A percentile compares a stretch with the other conserved stretches of the same genome.
Evolutionary conservation across 2,797 vertebrate genomes (phyloP).

Genomic region (Phrynocephalus vlangalii): DNA sequence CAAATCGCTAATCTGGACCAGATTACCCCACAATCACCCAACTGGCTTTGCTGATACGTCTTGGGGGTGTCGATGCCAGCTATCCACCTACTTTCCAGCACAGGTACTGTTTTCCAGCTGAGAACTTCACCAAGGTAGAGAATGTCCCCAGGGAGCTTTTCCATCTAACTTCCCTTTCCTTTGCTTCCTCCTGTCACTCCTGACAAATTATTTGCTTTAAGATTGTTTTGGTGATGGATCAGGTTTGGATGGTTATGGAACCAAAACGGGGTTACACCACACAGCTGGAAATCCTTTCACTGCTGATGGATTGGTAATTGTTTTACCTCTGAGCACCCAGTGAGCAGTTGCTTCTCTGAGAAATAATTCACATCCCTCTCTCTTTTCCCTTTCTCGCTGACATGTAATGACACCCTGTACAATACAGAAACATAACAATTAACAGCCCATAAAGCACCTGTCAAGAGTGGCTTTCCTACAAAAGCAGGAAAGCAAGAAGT

Average conservation of each 20-base stretch:
- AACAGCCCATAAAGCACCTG: slow-evolving; percentile 49
- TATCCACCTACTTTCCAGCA: not conserved
- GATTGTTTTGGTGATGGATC: slow-evolving; percentile 15
- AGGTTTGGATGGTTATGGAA: slow-evolving; percentile 36
- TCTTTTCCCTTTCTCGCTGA: slow-evolving; percentile 33
- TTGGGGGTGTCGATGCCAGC: not conserved
- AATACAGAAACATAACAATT: slow-evolving; percentile 62
- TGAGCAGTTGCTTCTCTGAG: slow-evolving; percentile 51
- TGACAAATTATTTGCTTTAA: slow-evolving; percentile 47
- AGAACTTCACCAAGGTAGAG: not conserved
- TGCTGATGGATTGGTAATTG: slow-evolving; percentile 62
- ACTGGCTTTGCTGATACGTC: fast-evolving
- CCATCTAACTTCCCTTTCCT: slow-evolving; percentile 26
- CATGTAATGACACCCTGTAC: slow-evolving; percentile 51
- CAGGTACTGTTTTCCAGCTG: not conserved
- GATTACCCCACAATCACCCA: not conserved
- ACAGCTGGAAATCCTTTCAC: slow-evolving; percentile 32
- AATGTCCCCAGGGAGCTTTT: slow-evolving; percentile 18
- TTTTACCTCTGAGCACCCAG: slow-evolving; percentile 61
- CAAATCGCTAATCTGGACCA: not conserved
- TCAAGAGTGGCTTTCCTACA: not conserved
- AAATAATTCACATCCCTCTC: slow-evolving; percentile 57
- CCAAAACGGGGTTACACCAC: slow-evolving; percentile 9
- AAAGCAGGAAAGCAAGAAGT: not conserved
- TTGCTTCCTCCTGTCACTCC: slow-evolving; percentile 49